Evolutionary conservation across 2,113 vertebrate species (phyloP).

Genomic region (Pluvianellus socialis): DNA sequence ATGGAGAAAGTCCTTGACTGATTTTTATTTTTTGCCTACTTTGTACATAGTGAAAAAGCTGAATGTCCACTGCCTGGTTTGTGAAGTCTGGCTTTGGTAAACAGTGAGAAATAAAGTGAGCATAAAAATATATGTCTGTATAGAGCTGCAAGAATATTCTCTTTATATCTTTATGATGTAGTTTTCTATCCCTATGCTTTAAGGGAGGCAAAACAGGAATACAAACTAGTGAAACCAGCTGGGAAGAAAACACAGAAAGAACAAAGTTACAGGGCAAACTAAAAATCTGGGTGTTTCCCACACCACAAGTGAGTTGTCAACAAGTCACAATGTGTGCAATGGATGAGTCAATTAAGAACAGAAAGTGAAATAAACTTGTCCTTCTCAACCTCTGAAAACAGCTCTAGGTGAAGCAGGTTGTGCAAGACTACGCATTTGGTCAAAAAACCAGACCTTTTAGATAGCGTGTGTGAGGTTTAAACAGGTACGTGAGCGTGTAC

Average conservation of each 20-base stretch:
- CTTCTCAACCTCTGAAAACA: neutral
- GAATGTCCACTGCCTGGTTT: neutral
- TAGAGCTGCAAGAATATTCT: neutral
- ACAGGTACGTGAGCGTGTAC: neutral
- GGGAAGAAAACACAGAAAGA: neutral
- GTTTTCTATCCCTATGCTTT: neutral
- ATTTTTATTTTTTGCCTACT: neutral
- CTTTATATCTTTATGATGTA: neutral
- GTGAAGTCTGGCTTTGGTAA: neutral
- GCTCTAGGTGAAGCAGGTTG: neutral
- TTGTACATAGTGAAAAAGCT: neutral
- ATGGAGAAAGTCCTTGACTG: neutral
- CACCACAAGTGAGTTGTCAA: neutral
- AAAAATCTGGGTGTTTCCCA: neutral
- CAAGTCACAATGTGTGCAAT: neutral
- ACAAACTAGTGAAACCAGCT: neutral
- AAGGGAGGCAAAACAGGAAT: neutral
- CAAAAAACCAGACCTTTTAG: neutral
- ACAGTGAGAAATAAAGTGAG: neutral
- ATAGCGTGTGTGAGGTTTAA: neutral
- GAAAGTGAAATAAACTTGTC: neutral
- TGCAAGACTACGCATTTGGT: neutral
- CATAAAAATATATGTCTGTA: neutral
- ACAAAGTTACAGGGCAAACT: neutral
- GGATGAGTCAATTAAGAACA: neutral